Evolutionary conservation across 2,113 vertebrate species (phyloP).

Genomic region (Amphiprion percula): DNA sequence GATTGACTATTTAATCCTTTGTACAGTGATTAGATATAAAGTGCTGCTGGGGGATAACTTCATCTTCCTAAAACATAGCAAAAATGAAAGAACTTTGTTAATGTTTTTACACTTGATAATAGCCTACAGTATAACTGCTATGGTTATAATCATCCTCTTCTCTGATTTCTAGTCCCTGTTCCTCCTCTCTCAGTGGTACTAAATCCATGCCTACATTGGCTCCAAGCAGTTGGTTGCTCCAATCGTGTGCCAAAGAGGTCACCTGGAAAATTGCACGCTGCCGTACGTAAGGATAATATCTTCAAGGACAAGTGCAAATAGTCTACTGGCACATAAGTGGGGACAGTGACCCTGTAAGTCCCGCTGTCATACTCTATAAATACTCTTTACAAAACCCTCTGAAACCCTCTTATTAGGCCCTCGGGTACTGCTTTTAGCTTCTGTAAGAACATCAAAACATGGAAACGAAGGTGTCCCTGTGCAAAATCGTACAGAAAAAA

Average conservation of each 20-base stretch:
- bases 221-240: constrained; percentile 89
- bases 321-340: constrained; percentile 99
- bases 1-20: constrained; percentile 88
- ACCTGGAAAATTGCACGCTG: constrained; percentile 95
- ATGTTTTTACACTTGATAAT: constrained; percentile 83
- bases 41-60: constrained; percentile 98
- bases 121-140: constrained; percentile 81
- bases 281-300: constrained; percentile 91
- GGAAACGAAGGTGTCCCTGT: constrained; percentile 94
- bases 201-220: constrained; percentile 89
- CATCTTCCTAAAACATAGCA: constrained; percentile 93
- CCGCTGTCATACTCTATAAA: constrained; percentile 99
- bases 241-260: constrained; percentile 92
- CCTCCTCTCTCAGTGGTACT: constrained; percentile 89
- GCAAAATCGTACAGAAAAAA: constrained; percentile 86
- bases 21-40: constrained; percentile 99
- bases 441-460: constrained; percentile 99
- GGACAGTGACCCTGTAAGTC: constrained; percentile 99
- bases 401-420: constrained; percentile 88
- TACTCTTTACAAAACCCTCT: constrained; percentile 98
- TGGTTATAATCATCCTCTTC: constrained; percentile 88
- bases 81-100: constrained; percentile 89
- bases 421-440: constrained; percentile 95
- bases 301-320: constrained; percentile 99
- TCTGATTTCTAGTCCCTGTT: constrained; percentile 91